These are phyloP conservation scores for Formica aserva DNA, from an alignment of 2,888 invertebrate genomes.

Conservation along the genomic window DNA sequence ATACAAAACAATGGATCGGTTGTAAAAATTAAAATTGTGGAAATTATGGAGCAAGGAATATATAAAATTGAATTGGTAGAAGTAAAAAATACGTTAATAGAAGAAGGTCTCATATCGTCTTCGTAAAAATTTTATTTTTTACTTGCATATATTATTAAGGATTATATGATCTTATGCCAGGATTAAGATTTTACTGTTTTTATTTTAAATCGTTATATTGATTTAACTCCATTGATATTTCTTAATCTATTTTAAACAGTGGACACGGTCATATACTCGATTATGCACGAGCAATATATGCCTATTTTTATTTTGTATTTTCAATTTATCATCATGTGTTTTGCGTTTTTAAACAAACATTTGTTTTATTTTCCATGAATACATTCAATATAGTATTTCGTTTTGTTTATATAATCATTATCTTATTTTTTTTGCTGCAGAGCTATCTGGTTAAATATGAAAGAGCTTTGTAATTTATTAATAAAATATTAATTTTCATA, in stretches of 20 bases:
- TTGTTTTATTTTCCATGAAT: constrained; percentile 10
- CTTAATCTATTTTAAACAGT: constrained; percentile 3
- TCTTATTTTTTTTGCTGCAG: not conserved
- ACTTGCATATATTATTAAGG: not conserved
- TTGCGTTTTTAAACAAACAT: not conserved
- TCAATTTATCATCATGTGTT: constrained; percentile 2
- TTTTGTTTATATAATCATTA: not conserved
- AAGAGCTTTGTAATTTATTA: not conserved
- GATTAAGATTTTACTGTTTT: not conserved
- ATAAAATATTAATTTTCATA: not conserved
- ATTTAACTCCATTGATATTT: not conserved
- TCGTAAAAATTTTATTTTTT: constrained; percentile 26
- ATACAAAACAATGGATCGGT: not conserved
- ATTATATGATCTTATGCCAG: not conserved
- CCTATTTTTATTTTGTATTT: not conserved
- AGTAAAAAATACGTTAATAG: constrained; percentile 64
- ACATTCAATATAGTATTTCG: not conserved
- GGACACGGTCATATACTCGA: not conserved
- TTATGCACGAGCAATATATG: not conserved
- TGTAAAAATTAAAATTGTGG: constrained; percentile 68
- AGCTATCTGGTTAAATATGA: not conserved
- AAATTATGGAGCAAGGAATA: constrained; percentile 3
- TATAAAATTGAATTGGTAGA: constrained; percentile 76
- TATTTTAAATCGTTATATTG: not conserved
- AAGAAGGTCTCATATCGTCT: constrained; percentile 64